A percentile compares a stretch with the other conserved stretches of the same genome.
These are phyloP conservation scores for Tamandua tetradactyla DNA, from an alignment of 2,797 vertebrate species.

Conservation along the genomic window DNA sequence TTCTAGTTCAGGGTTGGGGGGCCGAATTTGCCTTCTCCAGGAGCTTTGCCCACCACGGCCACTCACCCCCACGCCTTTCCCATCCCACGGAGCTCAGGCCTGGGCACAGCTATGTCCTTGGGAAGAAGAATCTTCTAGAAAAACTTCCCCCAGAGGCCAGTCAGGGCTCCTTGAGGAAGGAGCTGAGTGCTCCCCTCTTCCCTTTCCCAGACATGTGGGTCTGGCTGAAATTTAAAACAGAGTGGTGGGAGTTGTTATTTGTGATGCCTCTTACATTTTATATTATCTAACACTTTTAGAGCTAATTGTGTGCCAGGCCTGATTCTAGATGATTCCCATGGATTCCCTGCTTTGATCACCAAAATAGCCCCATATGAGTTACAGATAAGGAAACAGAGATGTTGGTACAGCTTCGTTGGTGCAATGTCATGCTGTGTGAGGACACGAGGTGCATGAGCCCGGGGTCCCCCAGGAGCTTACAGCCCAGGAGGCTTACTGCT, in stretches of 20 bases:
- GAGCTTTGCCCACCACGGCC: rapidly evolving
- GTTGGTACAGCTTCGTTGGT: background rate
- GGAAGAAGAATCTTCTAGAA: background rate
- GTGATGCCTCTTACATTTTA: background rate
- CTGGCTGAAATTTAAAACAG: background rate
- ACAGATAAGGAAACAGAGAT: background rate
- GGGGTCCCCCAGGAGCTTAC: background rate
- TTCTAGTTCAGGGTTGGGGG: background rate
- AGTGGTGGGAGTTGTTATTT: background rate
- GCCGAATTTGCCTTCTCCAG: background rate
- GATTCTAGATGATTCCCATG: background rate
- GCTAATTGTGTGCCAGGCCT: background rate
- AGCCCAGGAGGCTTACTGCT: background rate
- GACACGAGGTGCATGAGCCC: background rate
- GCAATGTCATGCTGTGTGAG: too few species aligned
- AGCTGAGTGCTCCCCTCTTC: background rate
- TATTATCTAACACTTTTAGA: background rate
- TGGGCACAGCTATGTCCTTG: background rate
- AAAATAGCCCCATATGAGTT: background rate
- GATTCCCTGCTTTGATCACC: background rate
- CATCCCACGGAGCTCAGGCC: background rate
- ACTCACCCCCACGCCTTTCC: background rate
- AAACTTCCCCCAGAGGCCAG: background rate
- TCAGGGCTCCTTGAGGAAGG: background rate
- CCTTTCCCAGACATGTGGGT: background rate